These are phyloP conservation scores for Drosophila sordidapex DNA, from an alignment of 2,888 invertebrate genomes.

Conservation along the genomic window DNA sequence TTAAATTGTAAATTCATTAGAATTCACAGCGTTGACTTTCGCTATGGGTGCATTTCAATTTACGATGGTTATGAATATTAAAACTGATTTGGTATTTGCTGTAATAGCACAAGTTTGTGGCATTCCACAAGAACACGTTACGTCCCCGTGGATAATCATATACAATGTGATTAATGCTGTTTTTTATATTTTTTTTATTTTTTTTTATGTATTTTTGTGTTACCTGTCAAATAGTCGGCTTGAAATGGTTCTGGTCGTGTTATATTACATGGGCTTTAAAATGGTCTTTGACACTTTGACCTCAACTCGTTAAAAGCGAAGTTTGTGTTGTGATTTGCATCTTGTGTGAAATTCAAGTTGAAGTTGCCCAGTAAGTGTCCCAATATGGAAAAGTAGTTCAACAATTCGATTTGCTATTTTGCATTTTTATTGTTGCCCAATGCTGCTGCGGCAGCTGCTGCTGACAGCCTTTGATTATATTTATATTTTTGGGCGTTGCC, in stretches of 20 bases:
- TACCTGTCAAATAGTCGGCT: conserved; percentile 55
- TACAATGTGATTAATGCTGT: conserved; percentile 54
- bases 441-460: conserved; percentile 28
- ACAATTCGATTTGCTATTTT: conserved; percentile 72
- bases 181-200: background rate
- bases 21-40: conserved; percentile 6
- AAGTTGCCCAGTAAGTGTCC: conserved; percentile 42
- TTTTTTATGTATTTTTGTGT: background rate
- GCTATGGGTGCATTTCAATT: conserved; percentile 36
- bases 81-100: conserved; percentile 26
- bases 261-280: conserved; percentile 29
- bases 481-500: conserved; percentile 76
- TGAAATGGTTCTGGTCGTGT: conserved; percentile 40
- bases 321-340: conserved; percentile 62
- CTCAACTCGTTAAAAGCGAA: conserved; percentile 45
- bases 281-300: conserved; percentile 67
- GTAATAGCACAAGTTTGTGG: conserved; percentile 46
- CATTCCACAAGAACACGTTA: conserved; percentile 47
- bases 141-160: conserved; percentile 48
- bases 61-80: conserved; percentile 44
- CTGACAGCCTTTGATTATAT: conserved; percentile 78
- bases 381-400: conserved; percentile 74
- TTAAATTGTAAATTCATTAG: background rate
- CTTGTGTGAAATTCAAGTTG: conserved; percentile 62
- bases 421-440: conserved; percentile 77